Evolutionary conservation across 2,797 vertebrate genomes (phyloP), one percentile per base, ranked within the genome.

Genomic region (Ispidina picta): DNA sequence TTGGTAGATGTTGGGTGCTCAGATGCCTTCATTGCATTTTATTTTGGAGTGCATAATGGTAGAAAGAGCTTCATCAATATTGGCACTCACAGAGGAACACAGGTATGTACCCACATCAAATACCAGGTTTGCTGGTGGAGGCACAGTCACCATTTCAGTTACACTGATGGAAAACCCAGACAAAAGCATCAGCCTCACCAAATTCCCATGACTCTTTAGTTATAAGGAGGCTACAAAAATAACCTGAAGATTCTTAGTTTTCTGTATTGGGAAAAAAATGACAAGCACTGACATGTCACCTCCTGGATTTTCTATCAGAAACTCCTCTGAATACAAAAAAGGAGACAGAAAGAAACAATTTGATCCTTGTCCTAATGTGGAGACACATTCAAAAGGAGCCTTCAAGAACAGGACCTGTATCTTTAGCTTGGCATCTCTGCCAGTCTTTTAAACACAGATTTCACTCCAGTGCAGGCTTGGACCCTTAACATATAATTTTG

Each of bases 91-190:
- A 39, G 8, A 41, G 37, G 58, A 52, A 52, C 26, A 29, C 5
- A 41, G 14, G 48, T 25, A 14, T 15, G 25, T 49, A 26, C 3
- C 7, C 46, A 49, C 0, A 0, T 22, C 37, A 46, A 20, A 1
- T 21, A 20, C 9, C 63, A 56, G 62, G 20, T 37, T 37, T 80
- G 72, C 62, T 46, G 46, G 11, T 46, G 17, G 14, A 46, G 37
- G 44, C n/a, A 71, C 10, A 48, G 43, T n/a, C 70, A 59, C n/a
- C 41, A 15, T 62, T 79, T 48, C 15, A 16, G n/a, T 46, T 55
- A 60, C 33, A 25, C 9, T 2, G 1, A 28, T 2, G 5, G 15
- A 77, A 94, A 88, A 39, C 18, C 10, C 31, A 56, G 56, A 49
- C 64, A 64, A 60, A 80, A 39, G 49, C 43, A 41, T 56, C 63